phyloP scores from a whole-genome alignment of 2,797 vertebrate genomes.

The Peromyscus melanophrys region DNA sequence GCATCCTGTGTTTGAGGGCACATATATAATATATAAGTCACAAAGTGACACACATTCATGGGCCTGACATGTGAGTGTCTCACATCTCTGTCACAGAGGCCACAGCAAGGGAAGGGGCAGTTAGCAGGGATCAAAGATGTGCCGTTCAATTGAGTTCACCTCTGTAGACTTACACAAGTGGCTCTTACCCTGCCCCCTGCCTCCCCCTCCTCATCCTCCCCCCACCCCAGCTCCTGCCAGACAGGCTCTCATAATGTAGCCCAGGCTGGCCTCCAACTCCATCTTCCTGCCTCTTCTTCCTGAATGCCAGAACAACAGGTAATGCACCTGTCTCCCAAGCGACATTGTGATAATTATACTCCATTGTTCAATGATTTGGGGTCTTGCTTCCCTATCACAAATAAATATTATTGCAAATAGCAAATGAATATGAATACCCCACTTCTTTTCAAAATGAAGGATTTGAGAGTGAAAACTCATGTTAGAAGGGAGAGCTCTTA shows the following conservation, averaged over 20 bases:
- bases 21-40: conserved; percentile 48
- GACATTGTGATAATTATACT: conserved; percentile 66
- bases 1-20: conserved; percentile 48
- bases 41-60: conserved; percentile 14
- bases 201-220: too few species aligned
- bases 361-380: conserved; percentile 70
- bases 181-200: too few species aligned
- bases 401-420: background rate
- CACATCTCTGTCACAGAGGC: conserved; percentile 16
- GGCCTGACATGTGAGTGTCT: conserved; percentile 44
- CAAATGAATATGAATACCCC: background rate
- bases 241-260: background rate
- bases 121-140: conserved; percentile 47
- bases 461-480: conserved; percentile 67
- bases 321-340: background rate
- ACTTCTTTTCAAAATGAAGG: conserved; percentile 74
- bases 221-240: too few species aligned
- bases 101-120: background rate
- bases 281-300: background rate
- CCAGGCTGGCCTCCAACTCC: background rate
- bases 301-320: background rate
- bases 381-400: conserved; percentile 71
- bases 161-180: conserved; percentile 37
- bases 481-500: conserved; percentile 60
- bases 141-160: conserved; percentile 35